A percentile compares a stretch with the other conserved stretches of the same genome.
phyloP scores from a whole-genome alignment of 2,888 invertebrate genomes.

The Xestoiulus laeticollis region DNA sequence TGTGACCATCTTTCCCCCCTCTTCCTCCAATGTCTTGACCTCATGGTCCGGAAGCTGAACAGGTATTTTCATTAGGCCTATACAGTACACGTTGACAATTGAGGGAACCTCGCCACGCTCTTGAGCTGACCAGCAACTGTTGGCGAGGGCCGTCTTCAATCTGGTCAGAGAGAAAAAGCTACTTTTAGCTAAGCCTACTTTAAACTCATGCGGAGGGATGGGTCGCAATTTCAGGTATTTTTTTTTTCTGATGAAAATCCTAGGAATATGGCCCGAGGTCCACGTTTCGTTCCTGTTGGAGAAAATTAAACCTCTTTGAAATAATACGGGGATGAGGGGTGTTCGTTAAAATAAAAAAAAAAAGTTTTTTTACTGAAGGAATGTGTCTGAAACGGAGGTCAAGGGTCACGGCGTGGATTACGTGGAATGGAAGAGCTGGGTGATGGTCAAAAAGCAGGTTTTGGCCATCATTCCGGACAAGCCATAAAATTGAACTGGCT shows the following conservation, averaged over 20 bases:
- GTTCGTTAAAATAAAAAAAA: background rate
- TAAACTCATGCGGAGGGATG: background rate
- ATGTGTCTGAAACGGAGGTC: conserved; percentile 13
- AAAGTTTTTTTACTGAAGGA: background rate
- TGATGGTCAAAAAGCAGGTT: conserved; percentile 9
- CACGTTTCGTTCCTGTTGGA: background rate
- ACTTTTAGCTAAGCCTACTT: background rate
- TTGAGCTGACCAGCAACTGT: background rate
- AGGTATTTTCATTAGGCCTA: background rate
- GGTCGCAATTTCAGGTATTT: conserved; percentile 9
- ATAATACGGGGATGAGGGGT: conserved; percentile 1
- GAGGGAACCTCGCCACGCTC: background rate
- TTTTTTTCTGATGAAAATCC: background rate
- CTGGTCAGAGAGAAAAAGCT: background rate
- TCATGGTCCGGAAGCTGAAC: conserved; percentile 3
- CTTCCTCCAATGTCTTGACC: background rate
- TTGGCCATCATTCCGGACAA: background rate
- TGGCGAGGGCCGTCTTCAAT: background rate
- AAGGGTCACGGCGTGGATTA: conserved; percentile 13
- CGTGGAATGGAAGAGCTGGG: background rate
- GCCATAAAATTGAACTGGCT: background rate
- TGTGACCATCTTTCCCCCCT: no score
- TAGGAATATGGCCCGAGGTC: background rate
- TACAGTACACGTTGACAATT: background rate
- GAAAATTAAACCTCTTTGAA: conserved; percentile 17